Evolutionary conservation across 2,888 invertebrate species (phyloP).

Genomic region (Amorpha juglandis): DNA sequence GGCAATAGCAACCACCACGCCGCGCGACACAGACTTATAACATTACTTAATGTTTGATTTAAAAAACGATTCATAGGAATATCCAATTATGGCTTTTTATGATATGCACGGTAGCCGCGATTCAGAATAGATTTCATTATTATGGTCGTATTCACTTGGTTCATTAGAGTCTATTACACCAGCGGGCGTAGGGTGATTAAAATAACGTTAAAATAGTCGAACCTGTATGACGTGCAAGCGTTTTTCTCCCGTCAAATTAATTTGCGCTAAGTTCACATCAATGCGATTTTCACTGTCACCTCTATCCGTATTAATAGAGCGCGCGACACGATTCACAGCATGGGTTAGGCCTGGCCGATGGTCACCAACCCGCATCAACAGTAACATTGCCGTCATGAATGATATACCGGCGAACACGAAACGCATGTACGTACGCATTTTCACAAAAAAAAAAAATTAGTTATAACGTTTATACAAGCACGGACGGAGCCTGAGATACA

Average conservation of each 20-base stretch:
- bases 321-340: constrained; percentile 36
- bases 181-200: constrained; percentile 2
- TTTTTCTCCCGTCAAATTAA: constrained; percentile 33
- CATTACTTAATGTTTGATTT: too few relatives aligned
- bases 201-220: constrained; percentile 25
- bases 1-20: too few relatives aligned
- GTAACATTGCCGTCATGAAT: constrained; percentile 46
- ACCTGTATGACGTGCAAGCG: constrained; percentile 42
- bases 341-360: constrained; percentile 32
- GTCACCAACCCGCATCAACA: constrained; percentile 49
- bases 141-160: too few relatives aligned
- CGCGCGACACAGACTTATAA: too few relatives aligned
- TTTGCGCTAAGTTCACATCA: constrained; percentile 21
- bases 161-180: not conserved
- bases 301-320: constrained; percentile 32
- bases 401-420: constrained; percentile 45
- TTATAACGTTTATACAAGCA: too few relatives aligned
- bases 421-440: constrained; percentile 58
- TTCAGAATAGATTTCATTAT: too few relatives aligned
- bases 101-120: too few relatives aligned
- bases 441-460: constrained; percentile 19
- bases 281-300: constrained; percentile 15
- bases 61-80: too few relatives aligned
- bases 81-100: too few relatives aligned
- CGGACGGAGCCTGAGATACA: too few relatives aligned